These are phyloP conservation scores for Adoxophyes honmai DNA, from an alignment of 1,140 invertebrate genomes.

Conservation along the genomic window DNA sequence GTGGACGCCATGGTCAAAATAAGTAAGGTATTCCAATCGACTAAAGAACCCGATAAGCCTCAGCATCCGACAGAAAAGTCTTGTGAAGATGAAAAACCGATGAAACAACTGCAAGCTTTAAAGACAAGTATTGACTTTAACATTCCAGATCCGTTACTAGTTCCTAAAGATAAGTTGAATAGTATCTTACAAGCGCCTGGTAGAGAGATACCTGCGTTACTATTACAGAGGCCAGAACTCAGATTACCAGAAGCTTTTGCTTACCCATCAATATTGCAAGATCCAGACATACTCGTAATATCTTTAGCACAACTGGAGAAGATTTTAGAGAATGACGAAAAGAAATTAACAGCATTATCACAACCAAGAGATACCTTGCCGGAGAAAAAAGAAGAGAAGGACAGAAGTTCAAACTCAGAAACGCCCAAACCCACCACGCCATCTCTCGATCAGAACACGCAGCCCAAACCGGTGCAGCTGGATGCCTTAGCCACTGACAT, in stretches of 20 bases:
- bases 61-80: constrained; percentile 47
- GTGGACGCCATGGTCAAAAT: constrained; percentile 60
- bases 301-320: constrained; percentile 86
- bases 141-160: constrained; percentile 87
- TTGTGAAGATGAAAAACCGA: constrained; percentile 79
- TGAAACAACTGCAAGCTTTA: constrained; percentile 85
- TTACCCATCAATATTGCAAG: constrained; percentile 83
- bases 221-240: constrained; percentile 83
- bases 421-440: constrained; percentile 29
- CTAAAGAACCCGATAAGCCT: constrained; percentile 40
- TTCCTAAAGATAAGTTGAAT: constrained; percentile 85
- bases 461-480: constrained; percentile 56
- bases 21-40: constrained; percentile 54
- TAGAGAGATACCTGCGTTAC: constrained; percentile 85
- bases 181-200: constrained; percentile 84
- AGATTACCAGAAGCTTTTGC: constrained; percentile 84
- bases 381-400: too few species aligned
- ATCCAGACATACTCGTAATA: constrained; percentile 88
- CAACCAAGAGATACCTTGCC: constrained; percentile 52
- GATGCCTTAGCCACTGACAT: constrained; percentile 79
- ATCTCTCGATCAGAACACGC: constrained; percentile 47
- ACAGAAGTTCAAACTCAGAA: constrained; percentile 61
- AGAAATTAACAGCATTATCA: constrained; percentile 60
- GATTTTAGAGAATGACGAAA: constrained; percentile 79
- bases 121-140: constrained; percentile 82